Percentiles rank a stretch among this genome's conserved stretches.
Conservation (phyloP, 2,888 invertebrate genomes). For the Cremastinae sp. region DNA sequence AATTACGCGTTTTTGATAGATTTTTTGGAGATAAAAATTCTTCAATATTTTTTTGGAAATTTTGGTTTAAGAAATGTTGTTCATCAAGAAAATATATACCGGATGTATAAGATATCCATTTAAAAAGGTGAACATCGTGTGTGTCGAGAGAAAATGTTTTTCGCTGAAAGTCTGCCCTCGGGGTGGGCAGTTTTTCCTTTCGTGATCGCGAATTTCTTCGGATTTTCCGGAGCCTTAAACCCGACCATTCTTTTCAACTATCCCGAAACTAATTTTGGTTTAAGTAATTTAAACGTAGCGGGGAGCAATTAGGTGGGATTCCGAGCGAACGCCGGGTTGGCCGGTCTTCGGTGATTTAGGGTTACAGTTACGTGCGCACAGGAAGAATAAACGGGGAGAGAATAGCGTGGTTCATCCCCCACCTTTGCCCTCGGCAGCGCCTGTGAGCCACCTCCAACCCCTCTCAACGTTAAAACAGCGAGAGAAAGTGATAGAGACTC, state of each 20-base stretch:
- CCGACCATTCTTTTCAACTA: constrained; percentile 76
- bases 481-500: constrained; percentile 57
- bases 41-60: too few relatives aligned
- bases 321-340: constrained; percentile 69
- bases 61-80: too few relatives aligned
- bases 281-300: constrained; percentile 79
- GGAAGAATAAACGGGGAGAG: constrained; percentile 72
- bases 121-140: too few relatives aligned
- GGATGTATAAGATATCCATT: too few relatives aligned
- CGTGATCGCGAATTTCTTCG: constrained; percentile 56
- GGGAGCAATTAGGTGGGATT: constrained; percentile 77
- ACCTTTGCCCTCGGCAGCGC: constrained; percentile 1
- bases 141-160: too few relatives aligned
- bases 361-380: constrained; percentile 70
- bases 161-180: too few relatives aligned
- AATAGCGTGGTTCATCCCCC: constrained; percentile 30
- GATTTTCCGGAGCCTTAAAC: constrained; percentile 64
- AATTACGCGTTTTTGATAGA: not conserved
- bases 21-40: too few relatives aligned
- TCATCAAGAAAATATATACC: too few relatives aligned
- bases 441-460: not conserved
- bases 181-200: not conserved
- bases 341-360: constrained; percentile 75
- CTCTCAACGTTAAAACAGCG: constrained; percentile 15
- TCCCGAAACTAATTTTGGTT: constrained; percentile 78